Base-by-base conservation (phyloP, 2,888 invertebrate genomes). In the Tenthredo mesomela region DNA sequence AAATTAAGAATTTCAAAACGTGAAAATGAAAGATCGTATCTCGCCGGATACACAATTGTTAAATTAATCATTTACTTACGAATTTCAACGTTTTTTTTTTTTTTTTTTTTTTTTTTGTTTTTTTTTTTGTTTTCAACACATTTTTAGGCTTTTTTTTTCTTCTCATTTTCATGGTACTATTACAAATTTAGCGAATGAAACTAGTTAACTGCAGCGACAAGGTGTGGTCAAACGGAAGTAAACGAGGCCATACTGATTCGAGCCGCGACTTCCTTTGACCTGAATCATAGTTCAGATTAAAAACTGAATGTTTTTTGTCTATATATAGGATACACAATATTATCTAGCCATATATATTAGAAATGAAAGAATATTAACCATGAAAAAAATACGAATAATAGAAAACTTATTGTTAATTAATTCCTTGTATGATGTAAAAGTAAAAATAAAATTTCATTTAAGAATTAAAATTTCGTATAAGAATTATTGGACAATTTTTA, bases 161-260 rank as follows among this genome's bases (percentile, higher is more conserved):
- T 10, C 43, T 43, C 43, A 1, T 12, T 12, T 43, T 43, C 43
- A 12, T 12, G 43, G 12, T 2, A 10, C 12, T 43, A 43, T 29
- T 29, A 29, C 6, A 43, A 43, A 43, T 10, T 47, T 0, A 47
- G 12, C 47, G 47, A 15, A 15, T 15, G 15, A 47, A 15, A 15
- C 0, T 47, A 12, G 3, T 70, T 54, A n/a, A 54, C 43, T 47
- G 10, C n/a, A n/a, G n/a, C n/a, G 2, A 54, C 54, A n/a, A 54
- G 18, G 77, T 78, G 58, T 40, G 61, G 40, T 37, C 58, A 61
- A 80, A 40, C 58, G 80, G 61, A 61, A 80, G 80, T 61, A 80
- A 61, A 80, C 21, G 50, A 80, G 21, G 61, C 58, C 61, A 33
- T 47, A 12, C 50, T 54, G 18, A 29, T 80, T 80, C 40, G 33